phyloP scores from a whole-genome alignment of 2,888 invertebrate genomes.

The Campopleginae sp. region DNA sequence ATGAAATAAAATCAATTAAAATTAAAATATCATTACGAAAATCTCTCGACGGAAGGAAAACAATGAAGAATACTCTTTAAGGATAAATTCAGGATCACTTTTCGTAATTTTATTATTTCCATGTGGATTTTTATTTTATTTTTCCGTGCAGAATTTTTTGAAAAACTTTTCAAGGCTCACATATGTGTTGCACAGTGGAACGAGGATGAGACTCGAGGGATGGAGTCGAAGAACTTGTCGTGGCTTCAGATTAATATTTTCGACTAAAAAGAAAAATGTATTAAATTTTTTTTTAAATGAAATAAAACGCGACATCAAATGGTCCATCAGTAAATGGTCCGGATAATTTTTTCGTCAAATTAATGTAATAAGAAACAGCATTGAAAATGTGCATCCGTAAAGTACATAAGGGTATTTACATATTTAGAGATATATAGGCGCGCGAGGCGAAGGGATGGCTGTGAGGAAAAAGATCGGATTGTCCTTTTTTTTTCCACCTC shows the following conservation, averaged over 20 bases:
- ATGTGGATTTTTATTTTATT: too few relatives aligned
- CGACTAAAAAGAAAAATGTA: too few relatives aligned
- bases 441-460: slow-evolving; percentile 21
- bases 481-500: slow-evolving; percentile 14
- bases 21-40: slow-evolving; percentile 2
- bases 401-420: slow-evolving; percentile 19
- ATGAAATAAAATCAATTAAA: too few relatives aligned
- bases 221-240: neutral
- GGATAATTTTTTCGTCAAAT: neutral
- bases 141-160: too few relatives aligned
- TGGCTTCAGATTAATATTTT: neutral
- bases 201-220: too few relatives aligned
- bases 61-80: neutral
- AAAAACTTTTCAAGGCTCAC: too few relatives aligned
- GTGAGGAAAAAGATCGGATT: slow-evolving; percentile 41
- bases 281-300: neutral
- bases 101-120: too few relatives aligned
- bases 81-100: too few relatives aligned
- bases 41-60: neutral
- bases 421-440: slow-evolving; percentile 2
- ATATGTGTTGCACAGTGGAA: too few relatives aligned
- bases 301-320: too few relatives aligned
- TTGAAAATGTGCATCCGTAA: neutral
- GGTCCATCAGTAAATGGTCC: neutral
- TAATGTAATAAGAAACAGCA: neutral